phyloP scores from a whole-genome alignment of 2,888 invertebrate genomes.

The Cataglyphis livida region DNA sequence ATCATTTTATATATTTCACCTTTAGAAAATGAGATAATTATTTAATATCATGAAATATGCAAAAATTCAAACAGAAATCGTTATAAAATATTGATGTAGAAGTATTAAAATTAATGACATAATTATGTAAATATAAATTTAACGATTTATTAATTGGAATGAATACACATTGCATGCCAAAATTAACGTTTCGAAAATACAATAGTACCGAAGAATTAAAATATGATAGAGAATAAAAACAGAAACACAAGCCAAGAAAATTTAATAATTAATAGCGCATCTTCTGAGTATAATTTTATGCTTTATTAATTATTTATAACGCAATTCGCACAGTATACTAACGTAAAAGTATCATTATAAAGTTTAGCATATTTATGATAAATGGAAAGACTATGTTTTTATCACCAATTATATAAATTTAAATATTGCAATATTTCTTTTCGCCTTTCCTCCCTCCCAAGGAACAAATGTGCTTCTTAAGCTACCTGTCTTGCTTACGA shows the following conservation, averaged over 20 bases:
- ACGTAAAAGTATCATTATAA: not conserved
- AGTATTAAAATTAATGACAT: conserved; percentile 3
- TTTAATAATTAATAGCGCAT: not conserved
- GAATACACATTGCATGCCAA: not conserved
- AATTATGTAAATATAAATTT: not conserved
- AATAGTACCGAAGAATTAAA: not conserved
- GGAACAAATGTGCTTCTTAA: conserved; percentile 69
- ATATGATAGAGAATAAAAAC: not conserved
- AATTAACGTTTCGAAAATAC: not conserved
- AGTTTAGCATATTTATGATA: not conserved
- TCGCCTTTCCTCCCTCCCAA: conserved; percentile 56
- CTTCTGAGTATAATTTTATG: not conserved
- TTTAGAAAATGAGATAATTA: not conserved
- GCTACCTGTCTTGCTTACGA: conserved; percentile 68
- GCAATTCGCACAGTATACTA: not conserved
- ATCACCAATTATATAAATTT: conserved; percentile 8
- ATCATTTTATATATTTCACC: not conserved
- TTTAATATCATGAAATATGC: not conserved
- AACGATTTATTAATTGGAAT: conserved; percentile 13
- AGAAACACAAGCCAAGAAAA: not conserved
- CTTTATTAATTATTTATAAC: not conserved
- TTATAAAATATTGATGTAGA: not conserved
- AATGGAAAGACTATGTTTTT: not conserved
- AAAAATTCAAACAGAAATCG: not conserved
- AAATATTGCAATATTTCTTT: conserved; percentile 6